These are phyloP conservation scores for Rhorus exstirpatorius DNA, from an alignment of 2,888 invertebrate species.

Conservation along the genomic window DNA sequence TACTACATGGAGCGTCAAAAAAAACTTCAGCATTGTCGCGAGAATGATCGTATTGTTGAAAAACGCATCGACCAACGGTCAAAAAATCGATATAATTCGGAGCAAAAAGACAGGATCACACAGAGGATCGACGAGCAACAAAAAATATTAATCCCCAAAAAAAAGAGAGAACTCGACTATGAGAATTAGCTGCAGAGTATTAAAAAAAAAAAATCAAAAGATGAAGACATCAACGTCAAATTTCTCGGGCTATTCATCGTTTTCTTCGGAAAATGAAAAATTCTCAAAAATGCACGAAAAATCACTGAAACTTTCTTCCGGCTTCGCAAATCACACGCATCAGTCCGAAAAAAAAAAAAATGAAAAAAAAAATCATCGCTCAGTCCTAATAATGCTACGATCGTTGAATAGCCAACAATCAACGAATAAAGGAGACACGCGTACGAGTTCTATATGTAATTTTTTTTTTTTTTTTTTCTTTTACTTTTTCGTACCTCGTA, in stretches of 20 bases:
- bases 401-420: constrained; percentile 11
- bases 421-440: background rate
- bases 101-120: background rate
- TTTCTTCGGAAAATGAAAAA: background rate
- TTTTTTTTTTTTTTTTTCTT: constrained; percentile 31
- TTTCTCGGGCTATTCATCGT: background rate
- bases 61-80: background rate
- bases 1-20: too few relatives aligned
- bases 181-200: background rate
- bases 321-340: constrained; percentile 2
- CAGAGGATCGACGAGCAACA: background rate
- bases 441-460: constrained; percentile 7
- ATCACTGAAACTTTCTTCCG: constrained; percentile 38
- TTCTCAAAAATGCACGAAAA: background rate
- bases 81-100: background rate
- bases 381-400: too few relatives aligned
- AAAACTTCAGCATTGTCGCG: background rate
- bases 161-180: background rate
- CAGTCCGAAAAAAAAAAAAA: background rate
- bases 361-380: background rate
- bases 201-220: background rate
- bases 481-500: constrained; percentile 75
- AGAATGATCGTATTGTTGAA: background rate
- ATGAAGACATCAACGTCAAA: background rate
- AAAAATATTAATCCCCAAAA: background rate